Base-by-base conservation (phyloP, 2,113 vertebrate species). In the Sitta europaea region DNA sequence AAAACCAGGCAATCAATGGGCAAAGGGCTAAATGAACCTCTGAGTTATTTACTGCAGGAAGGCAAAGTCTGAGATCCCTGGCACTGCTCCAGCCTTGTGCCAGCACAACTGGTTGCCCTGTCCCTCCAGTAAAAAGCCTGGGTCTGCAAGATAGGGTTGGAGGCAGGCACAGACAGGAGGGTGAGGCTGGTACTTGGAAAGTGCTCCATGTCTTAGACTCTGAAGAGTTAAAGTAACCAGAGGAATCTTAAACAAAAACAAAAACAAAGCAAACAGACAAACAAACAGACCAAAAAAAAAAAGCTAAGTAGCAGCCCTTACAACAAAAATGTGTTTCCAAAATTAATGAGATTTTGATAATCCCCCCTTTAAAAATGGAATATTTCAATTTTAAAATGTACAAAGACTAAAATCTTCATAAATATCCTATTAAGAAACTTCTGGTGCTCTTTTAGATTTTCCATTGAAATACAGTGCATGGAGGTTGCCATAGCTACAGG, bases 401-500 rank as follows among this genome's bases (percentile, higher is more conserved):
- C 71, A 72, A 92, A 86, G 73, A 86, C 48, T 40, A 94, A 95
- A 85, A 86, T 72, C 95, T 94, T 96, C 91, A 83, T 94, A 51
- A 88, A 94, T 94, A 96, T 90, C 92, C 87, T 95, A 92, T 96
- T 97, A 97, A 86, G 55, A 90, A 97, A 97, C 92, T 97, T 96
- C 94, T 81, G 80, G 62, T 91, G 85, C 82, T 94, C 75, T 93
- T 97, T 96, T 36, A 83, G 94, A 86, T 97, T 97, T 97, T 81
- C 84, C 57, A 48, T 86, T 94, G 94, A 97, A 97, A 96, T 61
- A 89, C 89, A 96, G 84, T 77, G 93, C 97, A 88, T 94, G 92
- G 82, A 95, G 92, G 97, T 98, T 97, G 96, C 96, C 94, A 97
- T 98, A 86, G 97, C 81, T 95, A 98, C 45, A 29, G 92, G 86